These are phyloP conservation scores for Spinus olivaceus DNA, from an alignment of 2,797 vertebrate species.

Conservation along the genomic window DNA sequence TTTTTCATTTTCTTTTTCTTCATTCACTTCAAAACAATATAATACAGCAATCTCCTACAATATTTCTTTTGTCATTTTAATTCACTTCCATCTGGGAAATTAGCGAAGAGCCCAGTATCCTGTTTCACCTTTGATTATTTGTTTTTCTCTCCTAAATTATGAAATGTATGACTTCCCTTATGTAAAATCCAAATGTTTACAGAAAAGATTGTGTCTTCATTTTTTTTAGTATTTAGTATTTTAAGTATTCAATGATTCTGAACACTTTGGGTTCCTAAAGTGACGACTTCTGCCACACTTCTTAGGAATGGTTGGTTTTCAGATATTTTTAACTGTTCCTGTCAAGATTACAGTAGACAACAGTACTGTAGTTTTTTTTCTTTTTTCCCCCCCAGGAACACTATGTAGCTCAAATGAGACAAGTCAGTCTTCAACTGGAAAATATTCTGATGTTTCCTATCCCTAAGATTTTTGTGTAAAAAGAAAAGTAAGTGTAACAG, in stretches of 20 bases:
- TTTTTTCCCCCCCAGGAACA: neutral
- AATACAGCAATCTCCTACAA: neutral
- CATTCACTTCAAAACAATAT: neutral
- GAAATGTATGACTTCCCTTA: neutral
- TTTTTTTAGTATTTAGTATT: neutral
- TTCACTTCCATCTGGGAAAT: neutral
- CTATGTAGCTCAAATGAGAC: neutral
- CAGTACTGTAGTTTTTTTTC: neutral
- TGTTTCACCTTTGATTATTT: neutral
- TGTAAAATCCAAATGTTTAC: neutral
- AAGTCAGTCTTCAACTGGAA: neutral
- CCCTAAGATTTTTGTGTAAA: neutral
- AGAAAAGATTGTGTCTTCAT: neutral
- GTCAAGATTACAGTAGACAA: neutral
- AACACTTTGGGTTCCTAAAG: neutral
- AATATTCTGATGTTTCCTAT: neutral
- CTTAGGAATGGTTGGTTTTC: neutral
- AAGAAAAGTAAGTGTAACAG: neutral
- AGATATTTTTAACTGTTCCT: neutral
- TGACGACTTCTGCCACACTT: neutral
- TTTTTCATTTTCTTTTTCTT: neutral
- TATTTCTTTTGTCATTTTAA: neutral
- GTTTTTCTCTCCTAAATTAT: neutral
- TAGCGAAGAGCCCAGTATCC: neutral
- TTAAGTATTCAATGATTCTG: neutral